Percentiles rank a stretch among this genome's conserved stretches.
phyloP scores from a whole-genome alignment of 2,113 vertebrate genomes.

The Sinocyclocheilus anophthalmus region DNA sequence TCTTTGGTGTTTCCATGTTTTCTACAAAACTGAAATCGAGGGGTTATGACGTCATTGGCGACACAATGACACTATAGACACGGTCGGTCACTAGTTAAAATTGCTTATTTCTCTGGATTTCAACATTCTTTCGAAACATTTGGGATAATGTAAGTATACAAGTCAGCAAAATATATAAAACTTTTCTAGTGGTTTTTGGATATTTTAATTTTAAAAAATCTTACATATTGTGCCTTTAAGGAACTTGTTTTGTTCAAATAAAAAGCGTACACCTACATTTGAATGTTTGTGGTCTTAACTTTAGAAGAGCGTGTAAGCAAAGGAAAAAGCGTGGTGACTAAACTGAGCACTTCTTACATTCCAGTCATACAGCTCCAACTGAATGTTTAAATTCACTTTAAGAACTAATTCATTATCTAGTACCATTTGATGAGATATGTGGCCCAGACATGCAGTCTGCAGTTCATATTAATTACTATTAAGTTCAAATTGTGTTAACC shows the following conservation, averaged over 20 bases:
- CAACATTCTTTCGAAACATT: no score
- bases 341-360: slow-evolving; percentile 63
- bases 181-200: no score
- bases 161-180: no score
- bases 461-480: not conserved
- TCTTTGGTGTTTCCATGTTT: no score
- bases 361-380: slow-evolving; percentile 58
- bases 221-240: not conserved
- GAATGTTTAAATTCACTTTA: slow-evolving; percentile 24
- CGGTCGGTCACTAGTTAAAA: no score
- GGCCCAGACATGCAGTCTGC: not conserved
- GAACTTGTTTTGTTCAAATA: slow-evolving; percentile 12
- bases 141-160: no score
- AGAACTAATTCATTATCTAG: slow-evolving; percentile 10
- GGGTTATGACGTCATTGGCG: no score
- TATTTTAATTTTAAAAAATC: no score
- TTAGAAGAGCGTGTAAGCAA: slow-evolving; percentile 54
- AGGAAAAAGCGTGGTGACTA: slow-evolving; percentile 66
- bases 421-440: not conserved
- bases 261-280: slow-evolving; percentile 10
- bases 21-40: no score
- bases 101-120: no score
- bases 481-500: not conserved
- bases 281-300: not conserved
- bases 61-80: no score